phyloP scores from a whole-genome alignment of 2,113 vertebrate species.

The Dromaius novaehollandiae region DNA sequence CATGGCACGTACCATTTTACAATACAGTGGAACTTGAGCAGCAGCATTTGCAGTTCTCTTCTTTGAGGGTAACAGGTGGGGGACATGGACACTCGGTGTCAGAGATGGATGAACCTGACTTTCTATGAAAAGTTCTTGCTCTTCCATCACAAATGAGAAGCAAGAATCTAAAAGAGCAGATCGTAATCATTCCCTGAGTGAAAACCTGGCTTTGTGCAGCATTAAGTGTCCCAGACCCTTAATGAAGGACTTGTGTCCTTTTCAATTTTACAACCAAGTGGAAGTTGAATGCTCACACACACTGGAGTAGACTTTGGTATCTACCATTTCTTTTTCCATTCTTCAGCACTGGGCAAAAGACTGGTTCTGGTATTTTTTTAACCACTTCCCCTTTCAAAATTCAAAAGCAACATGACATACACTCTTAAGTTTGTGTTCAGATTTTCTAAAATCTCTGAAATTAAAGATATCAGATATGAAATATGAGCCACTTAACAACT shows the following conservation, averaged over 20 bases:
- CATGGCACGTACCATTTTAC: neutral
- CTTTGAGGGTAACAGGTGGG: neutral
- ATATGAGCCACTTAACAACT: neutral
- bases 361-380: neutral
- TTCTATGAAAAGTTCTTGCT: neutral
- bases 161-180: neutral
- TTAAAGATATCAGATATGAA: neutral
- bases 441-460: constrained; percentile 20
- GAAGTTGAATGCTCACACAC: neutral
- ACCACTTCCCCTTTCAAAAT: neutral
- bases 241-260: neutral
- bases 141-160: neutral
- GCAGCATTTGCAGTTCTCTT: neutral
- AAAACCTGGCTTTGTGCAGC: neutral
- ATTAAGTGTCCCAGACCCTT: neutral
- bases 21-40: neutral
- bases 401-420: neutral
- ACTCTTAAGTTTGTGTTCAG: neutral
- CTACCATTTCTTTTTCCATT: neutral
- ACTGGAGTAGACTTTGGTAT: neutral
- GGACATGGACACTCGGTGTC: neutral
- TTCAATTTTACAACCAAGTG: neutral
- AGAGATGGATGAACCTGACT: neutral
- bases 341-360: neutral
- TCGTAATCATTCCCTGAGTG: neutral